Evolutionary conservation across 2,888 invertebrate species (phyloP), one percentile per base, ranked within the genome.

Genomic region (Lordiphosa fenestrarum): DNA sequence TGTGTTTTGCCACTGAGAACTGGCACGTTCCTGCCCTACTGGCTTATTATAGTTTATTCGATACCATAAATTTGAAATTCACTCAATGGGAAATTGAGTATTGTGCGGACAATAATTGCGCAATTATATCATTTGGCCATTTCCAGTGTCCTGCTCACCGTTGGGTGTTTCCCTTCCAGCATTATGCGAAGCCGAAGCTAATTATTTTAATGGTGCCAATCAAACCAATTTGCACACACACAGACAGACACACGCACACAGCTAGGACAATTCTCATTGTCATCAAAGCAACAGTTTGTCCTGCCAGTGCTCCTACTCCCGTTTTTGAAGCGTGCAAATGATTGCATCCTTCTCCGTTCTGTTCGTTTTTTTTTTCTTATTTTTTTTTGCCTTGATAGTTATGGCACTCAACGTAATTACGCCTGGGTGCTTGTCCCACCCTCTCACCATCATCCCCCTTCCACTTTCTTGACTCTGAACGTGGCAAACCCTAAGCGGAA

Each of bases 201-300:
- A 78, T 78, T 80, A 77, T 62, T 80, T 78, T 74, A 78, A 78
- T 73, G 66, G 71, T 56, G 46, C 57, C 80, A 78, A 80, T 78
- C 77, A 71, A 64, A 67, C 58, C 64, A 72, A 75, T 78, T 71
- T 73, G 56, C 65, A 66, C 42, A 52, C 30, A 30, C 9, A 23
- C 23, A 15, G 15, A 23, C 23, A 19, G 19, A 3, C 65, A 66
- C 42, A 52, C 30, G 7, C 30, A 25, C 6, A 30, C 30, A 42
- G 46, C 7, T 52, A 41, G 47, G 47, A 53, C 66, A 59, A 58
- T 71, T 70, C 67, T 70, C 56, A 55, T 48, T 69, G 66, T 62
- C 48, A 56, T 59, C 52, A 46, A 57, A 36, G 69, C 71, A 77
- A 66, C 73, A 73, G 66, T 67, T 71, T 50, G 39, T 4, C 2